Evolutionary conservation across 1,140 invertebrate species (phyloP).

Genomic region (Caenorhabditis tropicalis): DNA sequence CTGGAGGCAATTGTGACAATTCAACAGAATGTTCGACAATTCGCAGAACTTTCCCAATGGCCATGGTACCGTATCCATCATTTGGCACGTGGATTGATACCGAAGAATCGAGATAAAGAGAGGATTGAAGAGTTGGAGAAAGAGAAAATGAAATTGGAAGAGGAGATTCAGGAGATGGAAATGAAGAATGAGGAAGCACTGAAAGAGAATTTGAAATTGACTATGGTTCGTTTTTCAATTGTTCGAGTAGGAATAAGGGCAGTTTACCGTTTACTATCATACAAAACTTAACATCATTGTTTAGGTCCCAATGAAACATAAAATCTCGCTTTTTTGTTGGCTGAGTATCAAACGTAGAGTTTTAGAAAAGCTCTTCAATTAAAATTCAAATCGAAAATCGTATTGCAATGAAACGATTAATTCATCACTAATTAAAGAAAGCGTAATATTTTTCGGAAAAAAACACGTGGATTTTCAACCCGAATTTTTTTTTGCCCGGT

Average conservation of each 20-base stretch:
- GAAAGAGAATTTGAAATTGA: slow-evolving; percentile 36
- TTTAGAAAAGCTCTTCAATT: too few relatives aligned
- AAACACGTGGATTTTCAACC: too few relatives aligned
- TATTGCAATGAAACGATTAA: too few relatives aligned
- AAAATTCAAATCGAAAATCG: too few relatives aligned
- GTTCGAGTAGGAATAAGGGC: not conserved
- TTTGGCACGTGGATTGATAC: slow-evolving; percentile 57
- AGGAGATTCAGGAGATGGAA: slow-evolving; percentile 52
- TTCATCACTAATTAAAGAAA: too few relatives aligned
- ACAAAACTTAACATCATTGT: too few relatives aligned
- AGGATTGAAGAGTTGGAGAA: slow-evolving; percentile 53
- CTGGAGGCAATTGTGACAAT: slow-evolving; percentile 57
- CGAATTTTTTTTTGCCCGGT: too few relatives aligned
- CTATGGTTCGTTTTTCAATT: slow-evolving; percentile 15
- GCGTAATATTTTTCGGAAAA: too few relatives aligned
- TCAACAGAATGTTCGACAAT: slow-evolving; percentile 62
- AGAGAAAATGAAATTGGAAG: slow-evolving; percentile 49
- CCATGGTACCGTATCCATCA: slow-evolving; percentile 56
- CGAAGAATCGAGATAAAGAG: slow-evolving; percentile 58
- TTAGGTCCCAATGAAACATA: too few relatives aligned
- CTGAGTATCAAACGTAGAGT: too few relatives aligned
- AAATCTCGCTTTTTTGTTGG: too few relatives aligned
- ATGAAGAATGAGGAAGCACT: slow-evolving; percentile 34
- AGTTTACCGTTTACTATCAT: not conserved
- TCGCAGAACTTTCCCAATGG: slow-evolving; percentile 57